Conservation (phyloP, 2,888 invertebrate genomes). For the Euplagia quadripunctaria region DNA sequence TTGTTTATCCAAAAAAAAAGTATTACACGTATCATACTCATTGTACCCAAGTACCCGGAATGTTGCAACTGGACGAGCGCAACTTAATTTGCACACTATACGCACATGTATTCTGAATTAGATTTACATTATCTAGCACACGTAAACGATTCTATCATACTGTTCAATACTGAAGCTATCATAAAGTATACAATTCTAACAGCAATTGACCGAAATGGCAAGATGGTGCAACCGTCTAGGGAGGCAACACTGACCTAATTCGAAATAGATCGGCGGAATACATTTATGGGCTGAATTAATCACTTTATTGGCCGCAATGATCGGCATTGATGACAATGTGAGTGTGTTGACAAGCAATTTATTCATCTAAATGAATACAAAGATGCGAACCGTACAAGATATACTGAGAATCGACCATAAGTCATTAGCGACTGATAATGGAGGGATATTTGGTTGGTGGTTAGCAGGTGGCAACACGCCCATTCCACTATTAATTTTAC, state of each 20-base stretch:
- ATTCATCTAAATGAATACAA: slow-evolving; percentile 33
- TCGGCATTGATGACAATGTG: slow-evolving; percentile 66
- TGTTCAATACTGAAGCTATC: slow-evolving; percentile 54
- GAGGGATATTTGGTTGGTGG: neutral
- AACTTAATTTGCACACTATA: too few relatives aligned
- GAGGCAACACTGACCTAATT: slow-evolving; percentile 77
- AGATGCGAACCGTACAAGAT: slow-evolving; percentile 36
- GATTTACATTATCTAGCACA: slow-evolving; percentile 32
- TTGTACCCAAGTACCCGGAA: too few relatives aligned
- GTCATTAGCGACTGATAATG: slow-evolving; percentile 18
- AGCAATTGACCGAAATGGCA: slow-evolving; percentile 61
- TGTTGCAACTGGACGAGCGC: too few relatives aligned
- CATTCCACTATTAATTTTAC: slow-evolving; percentile 24
- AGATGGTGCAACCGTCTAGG: slow-evolving; percentile 64
- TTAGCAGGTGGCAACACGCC: slow-evolving; percentile 26
- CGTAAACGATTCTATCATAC: slow-evolving; percentile 49
- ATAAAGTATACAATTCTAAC: slow-evolving; percentile 66
- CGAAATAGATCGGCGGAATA: slow-evolving; percentile 77
- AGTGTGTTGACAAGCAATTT: slow-evolving; percentile 65
- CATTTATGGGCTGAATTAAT: slow-evolving; percentile 80
- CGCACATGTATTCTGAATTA: slow-evolving; percentile 23
- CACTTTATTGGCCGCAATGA: slow-evolving; percentile 82
- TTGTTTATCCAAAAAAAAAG: too few relatives aligned
- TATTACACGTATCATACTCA: too few relatives aligned
- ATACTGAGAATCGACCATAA: slow-evolving; percentile 37